Conservation (phyloP, 37 sponge, comb jelly and placozoan genomes). For the Spongia lamella region DNA sequence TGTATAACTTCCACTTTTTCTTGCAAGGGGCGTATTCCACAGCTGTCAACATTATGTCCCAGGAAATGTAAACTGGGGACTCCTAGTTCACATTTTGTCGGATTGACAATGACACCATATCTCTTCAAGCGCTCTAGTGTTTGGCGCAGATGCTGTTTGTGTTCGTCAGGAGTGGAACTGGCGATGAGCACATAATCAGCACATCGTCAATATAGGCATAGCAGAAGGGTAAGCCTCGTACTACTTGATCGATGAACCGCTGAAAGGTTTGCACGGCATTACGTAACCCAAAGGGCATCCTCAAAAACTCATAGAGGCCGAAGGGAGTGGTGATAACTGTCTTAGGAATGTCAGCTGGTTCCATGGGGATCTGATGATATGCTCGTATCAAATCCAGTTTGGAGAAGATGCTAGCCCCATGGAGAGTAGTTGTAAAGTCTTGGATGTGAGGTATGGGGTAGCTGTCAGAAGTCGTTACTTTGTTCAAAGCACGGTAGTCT, state of each 20-base stretch:
- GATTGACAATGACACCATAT: conserved; percentile 46
- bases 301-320: too few relatives aligned
- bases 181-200: conserved; percentile 57
- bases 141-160: conserved; percentile 33
- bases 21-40: too few relatives aligned
- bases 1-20: too few relatives aligned
- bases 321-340: neutral
- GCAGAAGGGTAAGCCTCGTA: neutral
- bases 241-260: too few relatives aligned
- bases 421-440: conserved; percentile 14
- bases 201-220: conserved; percentile 2
- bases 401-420: conserved; percentile 8
- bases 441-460: conserved; percentile 36
- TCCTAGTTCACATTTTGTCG: too few relatives aligned
- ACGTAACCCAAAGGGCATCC: conserved; percentile 15
- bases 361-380: too few relatives aligned
- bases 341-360: conserved; percentile 14
- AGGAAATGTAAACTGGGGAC: too few relatives aligned
- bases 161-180: conserved; percentile 46
- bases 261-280: conserved; percentile 10
- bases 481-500: conserved; percentile 35
- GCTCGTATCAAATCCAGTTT: too few relatives aligned
- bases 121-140: conserved; percentile 28
- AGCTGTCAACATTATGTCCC: too few relatives aligned
- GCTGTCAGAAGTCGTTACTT: too few relatives aligned